Conservation (phyloP, 2,888 invertebrate species). For the Drosophila mettleri region DNA sequence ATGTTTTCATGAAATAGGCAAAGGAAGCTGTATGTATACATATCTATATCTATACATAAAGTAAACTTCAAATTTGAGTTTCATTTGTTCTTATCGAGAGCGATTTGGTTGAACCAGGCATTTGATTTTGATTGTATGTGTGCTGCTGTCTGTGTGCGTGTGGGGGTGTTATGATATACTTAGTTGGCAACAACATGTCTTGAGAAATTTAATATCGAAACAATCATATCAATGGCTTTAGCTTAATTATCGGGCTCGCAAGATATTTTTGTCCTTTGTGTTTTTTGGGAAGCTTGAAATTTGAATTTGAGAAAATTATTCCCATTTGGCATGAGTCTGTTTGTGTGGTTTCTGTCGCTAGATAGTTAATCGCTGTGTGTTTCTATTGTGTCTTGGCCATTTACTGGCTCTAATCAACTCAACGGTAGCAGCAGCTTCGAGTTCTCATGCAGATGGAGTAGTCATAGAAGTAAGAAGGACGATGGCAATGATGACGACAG, state of each 20-base stretch:
- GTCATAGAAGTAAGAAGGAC: not conserved
- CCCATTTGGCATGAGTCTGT: not conserved
- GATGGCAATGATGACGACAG: not conserved
- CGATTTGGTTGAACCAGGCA: not conserved
- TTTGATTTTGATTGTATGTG: not conserved
- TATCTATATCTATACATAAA: not conserved
- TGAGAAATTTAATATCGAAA: constrained; percentile 42
- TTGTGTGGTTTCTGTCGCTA: not conserved
- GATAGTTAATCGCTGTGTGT: not conserved
- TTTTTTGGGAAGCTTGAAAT: constrained; percentile 25
- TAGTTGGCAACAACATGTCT: constrained; percentile 15
- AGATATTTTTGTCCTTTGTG: not conserved
- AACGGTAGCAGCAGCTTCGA: constrained; percentile 11
- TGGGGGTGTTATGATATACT: not conserved
- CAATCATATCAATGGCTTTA: constrained; percentile 13
- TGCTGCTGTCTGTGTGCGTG: not conserved
- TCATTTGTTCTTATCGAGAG: not conserved
- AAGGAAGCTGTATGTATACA: not conserved
- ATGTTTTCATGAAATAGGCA: not conserved
- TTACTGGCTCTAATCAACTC: constrained; percentile 1
- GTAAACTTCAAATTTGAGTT: constrained; percentile 6
- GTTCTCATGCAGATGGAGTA: constrained; percentile 1
- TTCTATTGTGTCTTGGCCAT: not conserved
- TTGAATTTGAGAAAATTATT: constrained; percentile 34
- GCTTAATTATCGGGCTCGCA: constrained; percentile 19